Base-by-base conservation (phyloP, 1,140 invertebrate genomes). In the Drosophila paulistorum region DNA sequence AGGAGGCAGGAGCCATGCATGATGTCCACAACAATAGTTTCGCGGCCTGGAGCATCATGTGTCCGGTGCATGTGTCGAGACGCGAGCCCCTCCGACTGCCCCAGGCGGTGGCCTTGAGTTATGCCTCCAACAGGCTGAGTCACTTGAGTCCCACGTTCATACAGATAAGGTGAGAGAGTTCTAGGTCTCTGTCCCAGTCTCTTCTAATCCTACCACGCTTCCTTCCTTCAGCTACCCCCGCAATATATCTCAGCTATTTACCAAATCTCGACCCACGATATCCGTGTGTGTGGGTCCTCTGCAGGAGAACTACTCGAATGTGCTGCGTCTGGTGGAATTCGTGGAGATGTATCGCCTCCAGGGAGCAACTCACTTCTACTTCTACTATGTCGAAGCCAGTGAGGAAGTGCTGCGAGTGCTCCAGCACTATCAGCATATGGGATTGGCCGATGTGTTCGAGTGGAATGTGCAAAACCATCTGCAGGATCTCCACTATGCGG, bases 231-330 rank as follows among this genome's bases (percentile, higher is more conserved):
- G 91, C 7, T 92, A 91, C 65, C 86, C 91, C 0, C 85, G 89
- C 9, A 75, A 91, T 39, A 85, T 91, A 77, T 62, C 79, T 6
- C 65, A 74, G 7, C 41, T 90, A n/a, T 87, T 92, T 48, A 58
- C 9, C 3, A 74, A 77, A 14, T 87, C 90, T 2, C 74, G 75
- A 35, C 63, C 87, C 3, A 62, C 63, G 0, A 70, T 96, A 37
- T 94, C 94, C 0, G 93, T 95, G 2, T 96, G 95, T 81, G 93
- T 96, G 0, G 95, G 95, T 54, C 95, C 95, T 0, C 74, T 96
- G 54, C 95, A 95, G 90, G 94, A 94, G 75, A 91, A 93, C 51
- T 96, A 94, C 90, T 93, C 94, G 62, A 84, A 92, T 48, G 84
- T 84, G 1, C 51, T 91, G 13, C 93, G 94, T 33, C 90, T 96